Evolutionary conservation across 2,797 vertebrate species (phyloP), one percentile per base, ranked within the genome.

Genomic region (Helicolenus hilgendorfi): DNA sequence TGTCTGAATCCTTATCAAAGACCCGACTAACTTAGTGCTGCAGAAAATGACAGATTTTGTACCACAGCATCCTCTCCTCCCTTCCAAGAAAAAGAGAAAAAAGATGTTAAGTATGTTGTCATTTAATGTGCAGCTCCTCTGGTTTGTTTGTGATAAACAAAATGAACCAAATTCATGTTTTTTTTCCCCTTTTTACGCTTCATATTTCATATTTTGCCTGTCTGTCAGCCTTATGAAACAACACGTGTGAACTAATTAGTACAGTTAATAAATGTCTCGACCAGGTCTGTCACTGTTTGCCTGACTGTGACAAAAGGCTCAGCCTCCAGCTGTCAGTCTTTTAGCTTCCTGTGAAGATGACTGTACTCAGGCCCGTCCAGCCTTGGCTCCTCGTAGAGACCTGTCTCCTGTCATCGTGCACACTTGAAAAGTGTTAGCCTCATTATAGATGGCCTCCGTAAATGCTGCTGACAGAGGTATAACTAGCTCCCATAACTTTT

Each of bases 401-500:
- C 89, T 77, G 90, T 84, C 83, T 89, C 86, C 91, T 94, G 94
- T 96, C 95, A 94, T 82, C 49, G 10, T 33, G 83, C 9, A 1
- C 89, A 71, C 89, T 93, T 95, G 85, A 93, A 92, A 94, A 90
- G 88, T 92, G 83, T 92, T 89, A 85, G 86, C 68, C 86, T 96
- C 89, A 86, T 95, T 96, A 97, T 94, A 75, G 86, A 96, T 96
- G 91, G 93, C 93, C 94, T 94, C 94, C 74, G 79, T 96, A 96
- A 97, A 96, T 95, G 96, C 93, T 95, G 96, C 96, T 97, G 97
- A 97, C 97, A 97, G 97, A 95, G 94, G 94, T 95, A 94, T 96
- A 96, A 97, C 94, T 94, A 91, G 95, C 95, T 94, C 92, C 93
- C 95, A 96, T 97, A 97, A 97, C 95, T 97, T 96, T 84, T 86